Base-by-base conservation (phyloP, 2,113 vertebrate genomes). In the Rallus limicola region DNA sequence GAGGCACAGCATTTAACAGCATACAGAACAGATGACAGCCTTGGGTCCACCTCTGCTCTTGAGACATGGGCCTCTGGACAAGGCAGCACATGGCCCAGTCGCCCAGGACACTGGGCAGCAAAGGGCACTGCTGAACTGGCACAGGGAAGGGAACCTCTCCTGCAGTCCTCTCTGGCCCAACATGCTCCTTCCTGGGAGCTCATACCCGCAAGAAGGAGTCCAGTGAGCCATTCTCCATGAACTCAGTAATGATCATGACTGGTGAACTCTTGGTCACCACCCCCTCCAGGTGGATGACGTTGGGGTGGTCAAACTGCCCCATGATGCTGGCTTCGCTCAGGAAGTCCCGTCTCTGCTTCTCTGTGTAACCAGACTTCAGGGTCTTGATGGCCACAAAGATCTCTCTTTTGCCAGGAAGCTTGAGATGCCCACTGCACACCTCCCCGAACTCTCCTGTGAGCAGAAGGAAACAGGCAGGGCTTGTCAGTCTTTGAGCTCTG, bases 351-450 rank as follows among this genome's bases (percentile, higher is more conserved):
- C 99, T 97, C 91, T 99, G 99, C 97, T 99, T 99, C 91, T 99
- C 99, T 0, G 99, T 99, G 95, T 99, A 99, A 62, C 99, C 99
- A 0, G 99, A 98, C 96, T 99, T 99, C 68, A 99, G 98, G 0
- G 99, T 99, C 94, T 99, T 99, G 95, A 99, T 99, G 94, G 99
- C 99, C 89, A 99, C 99, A 31, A 99, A 99, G 97, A 99, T 99
- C 96, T 99, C 99, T 86, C 99, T 98, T 92, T 99, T 99, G 50
- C 99, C 99, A 17, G 99, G 99, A 79, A 99, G 98, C 88, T 99
- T 98, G 64, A 99, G 98, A 91, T 99, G 99, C n/a, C 99, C 99
- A 18, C 99, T 99, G 98, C 99, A 99, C 40, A 99, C 99, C 96
- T 99, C 99, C 0, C 99, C 99, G 91, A 99, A 99, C 94, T 99